A percentile compares a stretch with the other conserved stretches of the same genome.
Conservation (phyloP, 2,797 vertebrate genomes). For the Alauda arvensis region DNA sequence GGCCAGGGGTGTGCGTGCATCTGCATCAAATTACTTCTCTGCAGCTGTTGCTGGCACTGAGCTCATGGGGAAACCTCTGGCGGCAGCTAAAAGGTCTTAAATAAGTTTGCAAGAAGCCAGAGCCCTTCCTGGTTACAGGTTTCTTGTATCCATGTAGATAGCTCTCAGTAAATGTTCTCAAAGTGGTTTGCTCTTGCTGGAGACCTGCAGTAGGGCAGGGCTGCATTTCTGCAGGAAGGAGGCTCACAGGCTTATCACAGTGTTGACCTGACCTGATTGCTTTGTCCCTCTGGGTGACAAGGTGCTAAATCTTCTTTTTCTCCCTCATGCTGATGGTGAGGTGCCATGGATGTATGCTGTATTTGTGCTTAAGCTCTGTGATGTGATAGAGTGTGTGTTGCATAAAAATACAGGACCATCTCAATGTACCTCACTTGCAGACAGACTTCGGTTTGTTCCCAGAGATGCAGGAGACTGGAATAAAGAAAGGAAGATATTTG, state of each 20-base stretch:
- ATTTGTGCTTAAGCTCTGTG: not conserved
- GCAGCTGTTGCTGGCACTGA: not conserved
- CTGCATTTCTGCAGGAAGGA: not conserved
- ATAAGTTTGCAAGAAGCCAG: not conserved
- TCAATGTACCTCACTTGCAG: not conserved
- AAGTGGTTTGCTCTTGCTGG: not conserved
- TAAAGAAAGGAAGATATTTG: not conserved
- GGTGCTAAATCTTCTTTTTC: not conserved
- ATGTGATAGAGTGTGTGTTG: not conserved
- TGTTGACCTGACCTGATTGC: not conserved
- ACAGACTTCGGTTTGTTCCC: not conserved
- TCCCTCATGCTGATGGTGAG: not conserved
- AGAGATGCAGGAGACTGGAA: not conserved
- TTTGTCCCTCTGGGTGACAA: not conserved
- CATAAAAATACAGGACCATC: not conserved
- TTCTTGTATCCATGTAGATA: not conserved
- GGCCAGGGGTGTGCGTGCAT: not conserved
- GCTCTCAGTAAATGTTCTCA: not conserved
- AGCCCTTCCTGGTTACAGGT: not conserved
- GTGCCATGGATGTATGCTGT: not conserved
- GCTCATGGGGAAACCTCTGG: not conserved
- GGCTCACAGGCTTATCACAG: fast-evolving
- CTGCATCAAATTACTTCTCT: not conserved
- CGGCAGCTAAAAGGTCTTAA: not conserved
- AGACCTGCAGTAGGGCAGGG: not conserved